A percentile compares a stretch with the other conserved stretches of the same genome.
These are phyloP conservation scores for Palythoa caribaeorum DNA, from an alignment of 92 coral and sea anemone genomes.

Conservation along the genomic window DNA sequence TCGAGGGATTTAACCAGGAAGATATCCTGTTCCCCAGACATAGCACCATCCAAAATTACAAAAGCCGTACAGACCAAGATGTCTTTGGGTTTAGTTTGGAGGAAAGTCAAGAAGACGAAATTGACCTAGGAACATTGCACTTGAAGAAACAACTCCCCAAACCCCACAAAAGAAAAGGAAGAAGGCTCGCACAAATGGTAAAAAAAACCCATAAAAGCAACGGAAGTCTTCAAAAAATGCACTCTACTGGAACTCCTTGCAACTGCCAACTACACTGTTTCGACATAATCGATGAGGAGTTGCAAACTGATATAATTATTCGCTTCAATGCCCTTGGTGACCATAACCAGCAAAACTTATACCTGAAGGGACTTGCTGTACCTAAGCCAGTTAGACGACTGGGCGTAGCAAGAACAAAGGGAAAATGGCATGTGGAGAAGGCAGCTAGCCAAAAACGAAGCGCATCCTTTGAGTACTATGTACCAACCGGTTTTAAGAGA, in stretches of 20 bases:
- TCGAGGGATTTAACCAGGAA: background rate
- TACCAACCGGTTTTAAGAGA: background rate
- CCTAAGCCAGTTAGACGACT: background rate
- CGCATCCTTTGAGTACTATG: background rate
- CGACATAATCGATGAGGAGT: constrained; percentile 3
- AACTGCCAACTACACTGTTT: background rate
- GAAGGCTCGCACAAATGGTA: constrained; percentile 14
- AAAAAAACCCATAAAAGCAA: background rate
- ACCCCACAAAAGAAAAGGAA: constrained; percentile 10
- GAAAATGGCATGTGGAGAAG: background rate
- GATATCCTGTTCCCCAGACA: background rate
- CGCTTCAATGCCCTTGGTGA: background rate
- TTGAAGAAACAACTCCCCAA: constrained; percentile 9
- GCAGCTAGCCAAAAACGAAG: background rate
- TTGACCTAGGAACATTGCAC: background rate
- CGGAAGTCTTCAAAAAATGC: background rate
- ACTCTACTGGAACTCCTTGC: constrained; percentile 5
- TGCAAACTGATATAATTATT: constrained; percentile 11
- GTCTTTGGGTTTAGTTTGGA: background rate
- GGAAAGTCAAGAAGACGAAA: constrained; percentile 4
- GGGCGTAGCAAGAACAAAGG: background rate
- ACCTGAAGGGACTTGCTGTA: background rate
- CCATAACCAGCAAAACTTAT: constrained; percentile 5
- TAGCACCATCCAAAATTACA: background rate
- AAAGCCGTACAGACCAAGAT: background rate